Evolutionary conservation across 2,888 invertebrate genomes (phyloP).

Genomic region (Amiota communis): DNA sequence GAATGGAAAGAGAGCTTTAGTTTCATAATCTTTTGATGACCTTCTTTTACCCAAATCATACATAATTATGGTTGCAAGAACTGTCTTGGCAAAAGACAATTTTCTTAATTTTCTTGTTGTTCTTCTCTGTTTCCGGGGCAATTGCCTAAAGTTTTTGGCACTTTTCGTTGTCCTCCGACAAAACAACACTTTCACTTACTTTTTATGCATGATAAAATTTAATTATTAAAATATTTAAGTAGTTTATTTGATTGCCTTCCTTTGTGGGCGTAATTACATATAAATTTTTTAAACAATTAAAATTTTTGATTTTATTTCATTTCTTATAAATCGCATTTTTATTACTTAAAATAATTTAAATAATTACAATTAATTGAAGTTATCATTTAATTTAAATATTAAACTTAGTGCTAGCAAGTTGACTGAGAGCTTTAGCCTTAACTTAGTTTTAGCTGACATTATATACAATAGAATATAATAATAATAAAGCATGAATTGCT

Average conservation of each 20-base stretch:
- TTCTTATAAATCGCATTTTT: no score
- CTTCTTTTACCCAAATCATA: constrained; percentile 39
- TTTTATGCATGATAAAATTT: constrained; percentile 58
- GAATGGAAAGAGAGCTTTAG: neutral
- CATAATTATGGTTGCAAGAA: constrained; percentile 62
- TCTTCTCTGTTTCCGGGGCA: neutral
- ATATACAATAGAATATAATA: neutral
- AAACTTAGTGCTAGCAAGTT: neutral
- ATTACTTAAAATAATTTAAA: no score
- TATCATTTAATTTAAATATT: neutral
- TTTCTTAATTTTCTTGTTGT: constrained; percentile 41
- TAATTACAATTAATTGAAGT: neutral
- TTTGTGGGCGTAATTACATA: constrained; percentile 53
- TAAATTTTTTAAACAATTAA: constrained; percentile 49
- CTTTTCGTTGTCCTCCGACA: neutral
- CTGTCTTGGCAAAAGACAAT: constrained; percentile 52
- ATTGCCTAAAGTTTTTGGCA: neutral
- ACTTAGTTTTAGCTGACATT: neutral
- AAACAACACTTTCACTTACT: constrained; percentile 34
- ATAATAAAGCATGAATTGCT: neutral
- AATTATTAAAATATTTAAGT: constrained; percentile 52
- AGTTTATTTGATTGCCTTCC: constrained; percentile 53
- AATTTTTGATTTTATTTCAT: neutral
- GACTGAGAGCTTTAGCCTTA: neutral
- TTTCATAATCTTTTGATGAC: neutral